These are phyloP conservation scores for Pteronura brasiliensis DNA, from an alignment of 2,113 vertebrate genomes.

Conservation along the genomic window DNA sequence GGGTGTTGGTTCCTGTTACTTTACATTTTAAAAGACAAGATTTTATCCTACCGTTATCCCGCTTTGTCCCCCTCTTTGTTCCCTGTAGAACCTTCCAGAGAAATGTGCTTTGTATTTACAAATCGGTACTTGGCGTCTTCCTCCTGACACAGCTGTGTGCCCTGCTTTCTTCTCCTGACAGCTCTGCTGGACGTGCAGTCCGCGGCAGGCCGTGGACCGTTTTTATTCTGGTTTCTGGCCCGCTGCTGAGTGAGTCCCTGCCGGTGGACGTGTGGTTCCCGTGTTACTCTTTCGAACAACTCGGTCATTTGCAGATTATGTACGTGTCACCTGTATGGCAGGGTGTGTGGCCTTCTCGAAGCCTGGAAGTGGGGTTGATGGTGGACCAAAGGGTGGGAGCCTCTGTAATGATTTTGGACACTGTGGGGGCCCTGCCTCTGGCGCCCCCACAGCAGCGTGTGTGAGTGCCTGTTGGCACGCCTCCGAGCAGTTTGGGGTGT, in stretches of 20 bases:
- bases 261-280: not conserved
- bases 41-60: not conserved
- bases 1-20: not conserved
- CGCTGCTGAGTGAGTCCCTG: not conserved
- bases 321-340: too few relatives aligned
- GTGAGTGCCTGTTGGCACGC: not conserved
- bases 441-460: too few relatives aligned
- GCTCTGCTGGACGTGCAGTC: too few relatives aligned
- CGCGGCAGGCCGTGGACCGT: fast-evolving
- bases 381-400: not conserved
- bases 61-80: not conserved
- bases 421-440: not conserved
- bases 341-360: too few relatives aligned
- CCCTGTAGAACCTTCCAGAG: not conserved
- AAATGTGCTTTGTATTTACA: not conserved
- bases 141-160: not conserved
- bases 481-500: not conserved
- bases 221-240: not conserved
- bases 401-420: too few relatives aligned
- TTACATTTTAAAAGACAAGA: not conserved
- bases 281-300: not conserved
- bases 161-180: not conserved
- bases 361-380: not conserved
- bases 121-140: not conserved
- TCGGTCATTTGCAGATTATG: not conserved